Conservation (phyloP, 2,797 vertebrate species). For the Spheniscus humboldti region DNA sequence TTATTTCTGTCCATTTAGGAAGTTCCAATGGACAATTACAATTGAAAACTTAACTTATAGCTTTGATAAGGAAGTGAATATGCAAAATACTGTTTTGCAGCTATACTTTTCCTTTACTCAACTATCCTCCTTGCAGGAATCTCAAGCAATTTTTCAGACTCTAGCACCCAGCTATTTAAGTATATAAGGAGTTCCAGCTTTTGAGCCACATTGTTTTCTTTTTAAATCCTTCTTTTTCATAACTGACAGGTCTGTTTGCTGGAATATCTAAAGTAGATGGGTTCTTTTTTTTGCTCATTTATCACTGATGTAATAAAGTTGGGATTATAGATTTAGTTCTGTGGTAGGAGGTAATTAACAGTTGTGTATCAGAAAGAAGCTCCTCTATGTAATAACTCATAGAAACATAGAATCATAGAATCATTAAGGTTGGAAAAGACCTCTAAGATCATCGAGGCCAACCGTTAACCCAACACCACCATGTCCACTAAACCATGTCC, state of each 20-base stretch:
- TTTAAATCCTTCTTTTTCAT: not conserved
- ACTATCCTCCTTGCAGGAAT: not conserved
- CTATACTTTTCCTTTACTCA: not conserved
- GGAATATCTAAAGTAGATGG: not conserved
- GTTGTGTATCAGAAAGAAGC: not conserved
- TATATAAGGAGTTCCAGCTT: not conserved
- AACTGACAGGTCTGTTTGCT: not conserved
- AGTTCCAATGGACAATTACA: not conserved
- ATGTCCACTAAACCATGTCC: too few species aligned
- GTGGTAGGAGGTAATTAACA: not conserved
- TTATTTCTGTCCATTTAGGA: not conserved
- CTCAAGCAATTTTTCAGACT: not conserved
- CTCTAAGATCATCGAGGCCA: too few species aligned
- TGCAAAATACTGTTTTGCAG: not conserved
- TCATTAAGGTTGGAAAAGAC: too few species aligned
- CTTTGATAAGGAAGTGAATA: not conserved
- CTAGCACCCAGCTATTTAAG: not conserved
- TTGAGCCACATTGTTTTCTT: not conserved
- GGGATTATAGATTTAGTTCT: not conserved
- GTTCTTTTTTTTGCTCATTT: not conserved
- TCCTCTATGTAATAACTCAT: not conserved
- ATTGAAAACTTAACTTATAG: not conserved
- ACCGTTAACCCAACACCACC: too few species aligned
- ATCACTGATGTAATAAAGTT: not conserved
- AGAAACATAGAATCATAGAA: too few species aligned